Conservation (phyloP, 2,888 invertebrate genomes). For the Hoplodrina ambigua region DNA sequence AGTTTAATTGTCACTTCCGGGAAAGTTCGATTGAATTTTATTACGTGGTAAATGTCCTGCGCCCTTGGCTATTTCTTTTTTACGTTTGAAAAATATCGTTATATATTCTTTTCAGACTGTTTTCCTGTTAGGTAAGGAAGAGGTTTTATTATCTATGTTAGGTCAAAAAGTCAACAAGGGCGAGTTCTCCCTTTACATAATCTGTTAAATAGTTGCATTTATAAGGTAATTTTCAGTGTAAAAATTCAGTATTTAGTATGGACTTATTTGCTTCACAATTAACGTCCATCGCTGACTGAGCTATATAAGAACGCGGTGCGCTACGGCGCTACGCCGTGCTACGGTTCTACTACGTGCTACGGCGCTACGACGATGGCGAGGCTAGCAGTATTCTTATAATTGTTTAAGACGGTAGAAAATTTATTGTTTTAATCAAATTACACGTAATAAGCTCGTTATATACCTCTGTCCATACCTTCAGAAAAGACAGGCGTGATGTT, state of each 20-base stretch:
- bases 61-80: background rate
- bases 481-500: background rate
- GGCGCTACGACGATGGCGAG: background rate
- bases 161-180: too few relatives aligned
- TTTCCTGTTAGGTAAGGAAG: background rate
- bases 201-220: too few relatives aligned
- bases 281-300: too few relatives aligned
- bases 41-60: background rate
- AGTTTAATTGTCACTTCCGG: background rate
- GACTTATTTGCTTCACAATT: background rate
- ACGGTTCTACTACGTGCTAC: background rate
- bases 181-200: too few relatives aligned
- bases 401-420: too few relatives aligned
- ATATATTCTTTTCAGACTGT: background rate
- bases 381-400: too few relatives aligned
- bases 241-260: background rate
- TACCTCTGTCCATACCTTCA: too few relatives aligned
- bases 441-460: too few relatives aligned
- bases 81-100: background rate
- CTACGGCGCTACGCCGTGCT: background rate
- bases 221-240: too few relatives aligned
- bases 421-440: too few relatives aligned
- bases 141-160: too few relatives aligned
- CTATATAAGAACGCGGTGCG: background rate
- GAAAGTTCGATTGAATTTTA: background rate